phyloP scores from a whole-genome alignment of 1,140 invertebrate genomes.

The Charaxes varanes region DNA sequence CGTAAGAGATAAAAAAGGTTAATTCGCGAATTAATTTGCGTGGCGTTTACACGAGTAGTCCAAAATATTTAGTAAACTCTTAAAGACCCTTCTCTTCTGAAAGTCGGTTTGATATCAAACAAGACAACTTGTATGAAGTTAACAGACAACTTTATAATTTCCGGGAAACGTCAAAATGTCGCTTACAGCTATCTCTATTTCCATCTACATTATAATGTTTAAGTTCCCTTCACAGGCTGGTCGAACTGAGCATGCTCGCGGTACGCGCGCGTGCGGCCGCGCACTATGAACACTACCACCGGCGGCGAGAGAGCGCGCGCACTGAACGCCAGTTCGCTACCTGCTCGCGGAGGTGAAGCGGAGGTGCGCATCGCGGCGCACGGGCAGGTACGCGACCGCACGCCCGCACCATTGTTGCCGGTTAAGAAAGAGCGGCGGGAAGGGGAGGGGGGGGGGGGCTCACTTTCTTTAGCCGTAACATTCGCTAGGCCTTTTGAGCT shows the following conservation, averaged over 20 bases:
- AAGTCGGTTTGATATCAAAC: too few species aligned
- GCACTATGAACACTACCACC: slow-evolving; percentile 63
- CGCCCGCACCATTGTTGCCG: slow-evolving; percentile 15
- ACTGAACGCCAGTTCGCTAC: slow-evolving; percentile 52
- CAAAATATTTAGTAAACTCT: too few species aligned
- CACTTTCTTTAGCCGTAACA: slow-evolving; percentile 27
- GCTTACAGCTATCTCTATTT: too few species aligned
- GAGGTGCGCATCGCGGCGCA: slow-evolving; percentile 68
- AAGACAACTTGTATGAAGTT: too few species aligned
- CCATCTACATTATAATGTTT: too few species aligned
- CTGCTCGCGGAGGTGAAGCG: slow-evolving; percentile 52
- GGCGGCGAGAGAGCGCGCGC: slow-evolving; percentile 66
- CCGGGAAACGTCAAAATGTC: too few species aligned
- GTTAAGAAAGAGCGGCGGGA: slow-evolving; percentile 8
- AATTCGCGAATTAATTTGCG: too few species aligned
- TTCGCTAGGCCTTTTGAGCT: slow-evolving; percentile 1
- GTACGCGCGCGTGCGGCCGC: slow-evolving; percentile 47
- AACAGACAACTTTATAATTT: too few species aligned
- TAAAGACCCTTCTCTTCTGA: too few species aligned
- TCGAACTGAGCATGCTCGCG: slow-evolving; percentile 53
- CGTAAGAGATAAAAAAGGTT: too few species aligned
- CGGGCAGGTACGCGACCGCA: slow-evolving; percentile 49
- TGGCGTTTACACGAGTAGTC: too few species aligned
- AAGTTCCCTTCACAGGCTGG: too few species aligned
- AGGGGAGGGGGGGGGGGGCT: slow-evolving; percentile 31